Percentiles rank a stretch among this genome's conserved stretches.
Conservation (phyloP, 92 coral and sea anemone genomes). For the Umimayanthus chanpuru region DNA sequence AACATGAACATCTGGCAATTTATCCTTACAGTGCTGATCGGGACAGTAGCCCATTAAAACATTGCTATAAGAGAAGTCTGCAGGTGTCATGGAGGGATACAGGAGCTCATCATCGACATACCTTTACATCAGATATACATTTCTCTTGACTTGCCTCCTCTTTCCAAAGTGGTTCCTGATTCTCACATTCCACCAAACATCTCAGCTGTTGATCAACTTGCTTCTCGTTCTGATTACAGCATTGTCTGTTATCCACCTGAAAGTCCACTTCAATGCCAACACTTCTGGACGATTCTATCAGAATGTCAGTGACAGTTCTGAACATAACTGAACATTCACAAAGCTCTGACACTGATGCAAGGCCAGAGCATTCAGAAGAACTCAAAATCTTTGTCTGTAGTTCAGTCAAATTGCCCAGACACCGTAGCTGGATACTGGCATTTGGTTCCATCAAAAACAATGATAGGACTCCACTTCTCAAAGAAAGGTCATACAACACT, state of each 20-base stretch:
- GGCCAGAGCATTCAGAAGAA: background rate
- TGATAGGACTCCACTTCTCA: background rate
- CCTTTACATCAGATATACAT: slow-evolving; percentile 5
- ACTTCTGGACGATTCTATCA: background rate
- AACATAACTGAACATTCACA: background rate
- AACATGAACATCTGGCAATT: no score
- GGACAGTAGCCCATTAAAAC: no score
- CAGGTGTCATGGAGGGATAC: no score
- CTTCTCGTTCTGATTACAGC: background rate
- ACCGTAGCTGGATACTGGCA: slow-evolving; percentile 8
- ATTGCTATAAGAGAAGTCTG: no score
- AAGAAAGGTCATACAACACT: slow-evolving; percentile 10
- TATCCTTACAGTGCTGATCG: no score
- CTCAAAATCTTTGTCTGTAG: background rate
- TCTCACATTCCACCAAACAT: background rate
- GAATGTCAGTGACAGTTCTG: background rate
- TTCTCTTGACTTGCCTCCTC: background rate
- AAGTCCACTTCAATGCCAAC: background rate
- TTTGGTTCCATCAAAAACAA: background rate
- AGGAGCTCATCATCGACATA: no score
- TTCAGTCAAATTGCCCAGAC: background rate
- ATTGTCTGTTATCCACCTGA: background rate
- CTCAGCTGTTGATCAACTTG: background rate
- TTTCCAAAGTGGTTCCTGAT: background rate
- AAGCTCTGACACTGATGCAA: background rate